Conservation (phyloP, 2,113 vertebrate genomes). For the Trogon melanurus region DNA sequence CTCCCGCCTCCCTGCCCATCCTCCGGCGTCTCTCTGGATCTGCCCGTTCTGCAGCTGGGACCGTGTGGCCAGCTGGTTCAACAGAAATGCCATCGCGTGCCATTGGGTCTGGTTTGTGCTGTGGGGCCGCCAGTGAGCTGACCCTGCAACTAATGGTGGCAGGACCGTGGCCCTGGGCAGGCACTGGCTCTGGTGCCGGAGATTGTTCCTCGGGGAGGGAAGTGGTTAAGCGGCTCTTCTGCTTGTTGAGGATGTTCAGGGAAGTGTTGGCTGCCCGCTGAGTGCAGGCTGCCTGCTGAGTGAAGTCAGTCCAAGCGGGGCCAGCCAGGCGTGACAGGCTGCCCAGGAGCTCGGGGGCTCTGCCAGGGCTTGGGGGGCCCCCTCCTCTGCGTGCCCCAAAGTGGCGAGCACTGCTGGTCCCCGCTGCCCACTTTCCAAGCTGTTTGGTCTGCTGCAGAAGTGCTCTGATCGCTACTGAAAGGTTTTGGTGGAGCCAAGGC, state of each 20-base stretch:
- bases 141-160: not conserved
- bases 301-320: not conserved
- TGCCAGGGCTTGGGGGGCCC: rapidly evolving
- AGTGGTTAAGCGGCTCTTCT: not conserved
- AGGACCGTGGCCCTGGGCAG: not conserved
- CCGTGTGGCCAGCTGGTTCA: not conserved
- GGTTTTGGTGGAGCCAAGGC: not conserved
- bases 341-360: not conserved
- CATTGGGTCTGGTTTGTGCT: too few relatives aligned
- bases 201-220: not conserved
- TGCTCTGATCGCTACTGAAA: rapidly evolving
- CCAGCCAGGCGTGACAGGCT: not conserved
- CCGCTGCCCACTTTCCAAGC: not conserved
- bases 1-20: not conserved
- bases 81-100: not conserved
- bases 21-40: not conserved
- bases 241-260: not conserved
- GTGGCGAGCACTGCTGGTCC: rapidly evolving
- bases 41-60: not conserved
- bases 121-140: not conserved
- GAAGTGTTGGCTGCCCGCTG: not conserved
- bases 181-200: rapidly evolving
- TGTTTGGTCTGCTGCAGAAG: rapidly evolving
- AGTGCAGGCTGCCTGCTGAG: not conserved
- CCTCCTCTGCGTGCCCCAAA: not conserved